A percentile compares a stretch with the other conserved stretches of the same genome.
phyloP scores from a whole-genome alignment of 2,113 vertebrate species.

The Hyperopisus bebe region DNA sequence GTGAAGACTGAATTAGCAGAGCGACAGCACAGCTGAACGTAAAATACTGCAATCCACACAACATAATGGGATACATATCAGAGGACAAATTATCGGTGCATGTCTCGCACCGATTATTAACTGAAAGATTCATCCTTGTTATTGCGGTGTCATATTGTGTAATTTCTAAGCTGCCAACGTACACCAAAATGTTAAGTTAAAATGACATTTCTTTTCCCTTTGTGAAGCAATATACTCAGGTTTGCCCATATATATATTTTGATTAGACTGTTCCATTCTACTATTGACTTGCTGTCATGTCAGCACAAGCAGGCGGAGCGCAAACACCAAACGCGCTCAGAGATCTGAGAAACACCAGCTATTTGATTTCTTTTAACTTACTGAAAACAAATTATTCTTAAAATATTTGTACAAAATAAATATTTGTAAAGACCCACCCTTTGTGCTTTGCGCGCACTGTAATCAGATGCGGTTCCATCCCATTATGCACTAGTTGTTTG shows the following conservation, averaged over 20 bases:
- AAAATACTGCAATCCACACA: no score
- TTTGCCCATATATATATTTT: neutral
- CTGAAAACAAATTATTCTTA: neutral
- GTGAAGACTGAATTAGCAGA: neutral
- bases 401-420: no score
- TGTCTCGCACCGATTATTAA: no score
- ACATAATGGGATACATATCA: no score
- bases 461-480: no score
- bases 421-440: no score
- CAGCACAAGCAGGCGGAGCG: neutral
- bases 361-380: neutral
- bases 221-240: neutral
- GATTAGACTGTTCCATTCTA: neutral
- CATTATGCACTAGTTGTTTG: neutral
- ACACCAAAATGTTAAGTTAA: neutral
- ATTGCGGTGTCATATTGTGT: neutral
- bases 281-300: neutral
- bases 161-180: neutral
- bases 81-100: no score
- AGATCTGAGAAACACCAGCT: neutral
- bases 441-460: no score
- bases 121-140: no score
- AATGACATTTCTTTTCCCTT: neutral
- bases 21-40: no score
- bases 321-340: neutral